These are phyloP conservation scores for Leptinotarsa tumamoca DNA, from an alignment of 2,888 invertebrate species.

Conservation along the genomic window DNA sequence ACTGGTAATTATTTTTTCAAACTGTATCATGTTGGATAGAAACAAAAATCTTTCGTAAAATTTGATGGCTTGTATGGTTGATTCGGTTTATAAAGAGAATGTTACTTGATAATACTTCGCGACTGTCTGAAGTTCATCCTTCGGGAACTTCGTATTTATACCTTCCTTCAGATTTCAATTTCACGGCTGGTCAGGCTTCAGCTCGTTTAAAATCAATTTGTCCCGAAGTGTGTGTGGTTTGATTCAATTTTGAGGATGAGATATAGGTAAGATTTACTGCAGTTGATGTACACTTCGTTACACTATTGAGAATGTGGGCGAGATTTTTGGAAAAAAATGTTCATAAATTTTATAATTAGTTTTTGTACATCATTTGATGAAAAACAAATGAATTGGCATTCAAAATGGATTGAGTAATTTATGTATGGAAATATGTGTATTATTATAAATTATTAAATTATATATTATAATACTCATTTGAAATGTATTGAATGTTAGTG, in stretches of 20 bases:
- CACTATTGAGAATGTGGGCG: background rate
- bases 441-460: too few relatives aligned
- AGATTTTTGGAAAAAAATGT: too few relatives aligned
- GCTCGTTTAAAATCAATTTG: slow-evolving; percentile 45
- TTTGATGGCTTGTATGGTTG: slow-evolving; percentile 46
- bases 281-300: slow-evolving; percentile 25
- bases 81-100: slow-evolving; percentile 36
- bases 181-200: slow-evolving; percentile 38
- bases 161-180: slow-evolving; percentile 36
- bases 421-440: too few relatives aligned
- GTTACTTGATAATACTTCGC: slow-evolving; percentile 33
- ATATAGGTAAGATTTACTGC: slow-evolving; percentile 37
- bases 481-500: too few relatives aligned
- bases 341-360: too few relatives aligned
- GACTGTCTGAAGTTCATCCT: slow-evolving; percentile 30
- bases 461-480: too few relatives aligned
- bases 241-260: slow-evolving; percentile 41
- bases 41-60: slow-evolving; percentile 33
- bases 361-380: too few relatives aligned
- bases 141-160: slow-evolving; percentile 39
- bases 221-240: slow-evolving; percentile 43
- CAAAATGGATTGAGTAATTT: too few relatives aligned
- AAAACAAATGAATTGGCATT: too few relatives aligned
- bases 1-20: slow-evolving; percentile 34
- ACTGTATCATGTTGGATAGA: slow-evolving; percentile 41